Evolutionary conservation across 2,797 vertebrate genomes (phyloP), one percentile per base, ranked within the genome.

Genomic region (Setipinna tenuifilis): DNA sequence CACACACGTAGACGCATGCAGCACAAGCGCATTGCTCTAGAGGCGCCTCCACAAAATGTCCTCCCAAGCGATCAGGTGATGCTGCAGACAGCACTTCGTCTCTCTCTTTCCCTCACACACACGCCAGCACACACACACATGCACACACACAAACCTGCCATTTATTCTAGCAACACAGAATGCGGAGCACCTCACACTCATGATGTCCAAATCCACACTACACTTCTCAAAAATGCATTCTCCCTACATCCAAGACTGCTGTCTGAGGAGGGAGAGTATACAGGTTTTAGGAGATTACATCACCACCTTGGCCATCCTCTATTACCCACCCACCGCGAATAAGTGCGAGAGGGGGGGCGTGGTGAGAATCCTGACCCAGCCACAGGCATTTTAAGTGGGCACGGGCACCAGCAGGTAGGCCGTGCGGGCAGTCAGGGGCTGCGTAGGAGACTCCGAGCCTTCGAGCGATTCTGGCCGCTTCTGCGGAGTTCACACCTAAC

Each of bases 1-100:
- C 50, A 78, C 5, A 84, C 84, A 85, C 85, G 85, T 86, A 83
- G 75, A 85, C 83, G 89, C 90, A 90, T 83, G 23, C 88, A 35
- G 71, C 83, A 61, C 82, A 83, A 92, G 90, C 35, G 19, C 71
- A 78, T 35, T 75, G 83, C 83, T 85, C 65, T 81, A 83, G 82
- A 87, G 89, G 87, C 54, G 78, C 86, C 83, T 84, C 87, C 75
- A 93, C 93, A 93, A 95, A 94, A 95, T 94, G 92, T 95, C 93
- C 90, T 91, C 93, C 90, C 86, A 83, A 82, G 88, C 57, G 78
- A 46, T 23, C 68, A 46, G 92, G 91, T 91, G 84, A 91, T 83
- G 92, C 91, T 89, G 86, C 62, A 85, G 84, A 23, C 86, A 87
- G 81, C 31, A 19, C 71, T 78, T 75, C 19, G 35, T 78, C 71